phyloP scores from a whole-genome alignment of 2,888 invertebrate species.

The Mechanitis messenoides region DNA sequence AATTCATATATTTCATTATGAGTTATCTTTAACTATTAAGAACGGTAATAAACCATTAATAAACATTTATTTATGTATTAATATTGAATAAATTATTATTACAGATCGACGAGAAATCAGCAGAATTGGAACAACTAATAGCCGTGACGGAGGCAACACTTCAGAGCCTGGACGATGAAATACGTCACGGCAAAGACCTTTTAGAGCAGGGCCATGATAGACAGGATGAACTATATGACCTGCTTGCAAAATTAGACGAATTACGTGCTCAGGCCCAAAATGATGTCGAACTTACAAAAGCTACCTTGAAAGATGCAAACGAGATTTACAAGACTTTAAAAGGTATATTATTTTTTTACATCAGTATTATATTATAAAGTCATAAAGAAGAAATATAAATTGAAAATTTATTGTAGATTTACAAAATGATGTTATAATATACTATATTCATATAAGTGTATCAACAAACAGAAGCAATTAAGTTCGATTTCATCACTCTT shows the following conservation, averaged over 20 bases:
- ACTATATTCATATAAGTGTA: background rate
- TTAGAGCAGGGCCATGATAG: slow-evolving; percentile 75
- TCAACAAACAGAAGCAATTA: background rate
- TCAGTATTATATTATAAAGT: background rate
- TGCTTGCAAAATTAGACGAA: slow-evolving; percentile 86
- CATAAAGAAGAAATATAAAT: too few relatives aligned
- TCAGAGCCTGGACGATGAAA: slow-evolving; percentile 80
- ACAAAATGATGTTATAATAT: too few relatives aligned
- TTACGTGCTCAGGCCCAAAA: slow-evolving; percentile 85
- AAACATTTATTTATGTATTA: background rate
- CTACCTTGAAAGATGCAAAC: slow-evolving; percentile 64
- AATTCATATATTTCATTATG: background rate
- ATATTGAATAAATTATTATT: slow-evolving; percentile 7
- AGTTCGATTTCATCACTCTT: background rate
- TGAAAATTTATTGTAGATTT: too few relatives aligned
- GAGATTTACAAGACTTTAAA: slow-evolving; percentile 85
- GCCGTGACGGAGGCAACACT: slow-evolving; percentile 76
- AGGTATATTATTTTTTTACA: slow-evolving; percentile 52
- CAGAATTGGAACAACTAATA: slow-evolving; percentile 68
- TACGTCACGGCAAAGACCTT: slow-evolving; percentile 80
- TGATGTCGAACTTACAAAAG: slow-evolving; percentile 91
- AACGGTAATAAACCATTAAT: background rate
- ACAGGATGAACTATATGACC: slow-evolving; percentile 86
- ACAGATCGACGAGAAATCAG: slow-evolving; percentile 75
- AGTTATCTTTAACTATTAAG: background rate